Percentiles rank a stretch among this genome's conserved stretches.
Conservation (phyloP, 2,888 invertebrate genomes). For the Opisthograptis luteolata region DNA sequence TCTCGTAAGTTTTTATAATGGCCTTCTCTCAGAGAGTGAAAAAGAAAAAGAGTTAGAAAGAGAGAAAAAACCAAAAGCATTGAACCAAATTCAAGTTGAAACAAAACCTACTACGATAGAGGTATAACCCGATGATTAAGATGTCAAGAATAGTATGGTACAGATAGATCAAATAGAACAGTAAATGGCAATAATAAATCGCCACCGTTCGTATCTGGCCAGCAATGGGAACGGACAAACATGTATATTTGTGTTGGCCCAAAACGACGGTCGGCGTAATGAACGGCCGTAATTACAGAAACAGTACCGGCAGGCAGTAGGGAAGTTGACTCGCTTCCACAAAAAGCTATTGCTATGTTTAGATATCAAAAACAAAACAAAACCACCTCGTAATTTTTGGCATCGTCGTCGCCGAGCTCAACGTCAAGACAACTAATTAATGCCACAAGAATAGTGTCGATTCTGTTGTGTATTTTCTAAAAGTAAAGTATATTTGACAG, state of each 20-base stretch:
- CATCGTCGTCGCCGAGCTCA: too few species aligned
- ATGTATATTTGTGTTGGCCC: constrained; percentile 55
- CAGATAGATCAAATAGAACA: constrained; percentile 7
- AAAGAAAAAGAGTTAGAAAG: too few species aligned
- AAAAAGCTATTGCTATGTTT: neutral
- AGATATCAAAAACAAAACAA: too few species aligned
- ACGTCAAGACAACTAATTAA: too few species aligned
- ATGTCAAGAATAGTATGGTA: neutral
- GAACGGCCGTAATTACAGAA: constrained; percentile 29
- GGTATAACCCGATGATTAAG: neutral
- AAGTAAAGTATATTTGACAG: too few species aligned
- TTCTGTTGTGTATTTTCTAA: too few species aligned
- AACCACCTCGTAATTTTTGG: too few species aligned
- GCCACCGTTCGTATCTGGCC: constrained; percentile 6
- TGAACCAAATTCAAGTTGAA: too few species aligned
- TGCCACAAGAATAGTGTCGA: too few species aligned
- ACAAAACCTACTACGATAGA: neutral
- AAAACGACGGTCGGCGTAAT: constrained; percentile 45
- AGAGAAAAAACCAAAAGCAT: too few species aligned
- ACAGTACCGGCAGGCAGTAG: neutral
- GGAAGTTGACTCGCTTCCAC: neutral
- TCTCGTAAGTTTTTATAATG: too few species aligned
- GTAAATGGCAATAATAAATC: constrained; percentile 6
- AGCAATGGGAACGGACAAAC: constrained; percentile 47
- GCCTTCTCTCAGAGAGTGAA: too few species aligned